These are phyloP conservation scores for Sthenelais limicola DNA, from an alignment of 2,888 invertebrate species.

Conservation along the genomic window DNA sequence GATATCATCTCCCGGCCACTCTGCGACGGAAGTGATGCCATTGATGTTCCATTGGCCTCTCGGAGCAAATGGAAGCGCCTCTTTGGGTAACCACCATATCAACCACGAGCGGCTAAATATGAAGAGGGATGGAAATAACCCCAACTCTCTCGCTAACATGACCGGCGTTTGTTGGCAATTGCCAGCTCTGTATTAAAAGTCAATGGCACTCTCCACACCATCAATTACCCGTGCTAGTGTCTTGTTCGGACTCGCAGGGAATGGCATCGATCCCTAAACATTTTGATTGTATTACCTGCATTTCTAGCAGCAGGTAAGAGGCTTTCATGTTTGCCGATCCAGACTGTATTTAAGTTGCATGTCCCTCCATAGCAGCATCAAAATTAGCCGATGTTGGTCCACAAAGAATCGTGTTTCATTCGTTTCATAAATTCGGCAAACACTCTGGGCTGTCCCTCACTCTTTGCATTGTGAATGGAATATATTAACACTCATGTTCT, in stretches of 20 bases:
- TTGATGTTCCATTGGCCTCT: no score
- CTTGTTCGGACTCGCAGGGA: neutral
- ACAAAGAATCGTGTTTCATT: neutral
- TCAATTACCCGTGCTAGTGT: slow-evolving; percentile 19
- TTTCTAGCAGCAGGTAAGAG: neutral
- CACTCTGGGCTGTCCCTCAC: neutral
- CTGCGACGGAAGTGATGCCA: no score
- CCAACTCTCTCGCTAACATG: no score
- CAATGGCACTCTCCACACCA: slow-evolving; percentile 25
- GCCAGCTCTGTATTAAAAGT: slow-evolving; percentile 32
- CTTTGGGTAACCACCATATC: no score
- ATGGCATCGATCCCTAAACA: slow-evolving; percentile 20
- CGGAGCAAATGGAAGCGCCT: no score
- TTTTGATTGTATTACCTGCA: slow-evolving; percentile 31
- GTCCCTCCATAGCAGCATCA: neutral
- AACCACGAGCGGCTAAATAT: no score
- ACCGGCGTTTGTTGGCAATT: slow-evolving; percentile 35
- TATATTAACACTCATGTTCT: no score
- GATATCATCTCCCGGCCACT: slow-evolving; percentile 30
- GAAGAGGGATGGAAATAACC: no score
- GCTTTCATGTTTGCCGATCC: slow-evolving; percentile 12
- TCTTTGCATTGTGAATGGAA: no score
- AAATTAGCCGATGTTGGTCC: slow-evolving; percentile 9
- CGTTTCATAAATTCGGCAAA: slow-evolving; percentile 8
- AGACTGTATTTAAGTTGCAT: slow-evolving; percentile 2